Evolutionary conservation across 2,113 vertebrate species (phyloP).

Genomic region (Hemibagrus wyckioides): DNA sequence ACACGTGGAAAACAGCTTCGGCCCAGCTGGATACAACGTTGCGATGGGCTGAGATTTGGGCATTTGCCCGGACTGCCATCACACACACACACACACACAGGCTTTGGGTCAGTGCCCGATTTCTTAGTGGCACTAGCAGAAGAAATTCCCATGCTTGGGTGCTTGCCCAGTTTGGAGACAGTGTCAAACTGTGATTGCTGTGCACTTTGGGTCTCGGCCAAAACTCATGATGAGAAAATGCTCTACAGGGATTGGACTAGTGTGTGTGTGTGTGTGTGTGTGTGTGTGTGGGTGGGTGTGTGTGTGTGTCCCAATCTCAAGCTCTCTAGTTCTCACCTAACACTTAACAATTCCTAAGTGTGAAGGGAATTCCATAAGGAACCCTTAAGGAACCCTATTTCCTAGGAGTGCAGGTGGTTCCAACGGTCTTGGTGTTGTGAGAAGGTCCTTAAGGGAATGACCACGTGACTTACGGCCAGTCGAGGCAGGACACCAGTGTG

Average conservation of each 20-base stretch:
- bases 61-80: slow-evolving; percentile 50
- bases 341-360: neutral
- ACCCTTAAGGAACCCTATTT: neutral
- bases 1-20: slow-evolving; percentile 75
- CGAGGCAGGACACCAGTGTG: neutral
- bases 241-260: slow-evolving; percentile 40
- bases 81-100: slow-evolving; percentile 35
- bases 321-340: neutral
- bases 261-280: slow-evolving; percentile 37
- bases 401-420: neutral
- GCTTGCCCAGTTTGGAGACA: slow-evolving; percentile 64
- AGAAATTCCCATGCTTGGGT: slow-evolving; percentile 66
- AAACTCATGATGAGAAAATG: slow-evolving; percentile 49
- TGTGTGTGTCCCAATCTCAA: neutral
- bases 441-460: neutral
- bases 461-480: too few relatives aligned
- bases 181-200: slow-evolving; percentile 42
- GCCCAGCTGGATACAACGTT: slow-evolving; percentile 74
- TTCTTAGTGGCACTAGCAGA: slow-evolving; percentile 37
- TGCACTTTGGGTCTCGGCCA: slow-evolving; percentile 60
- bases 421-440: too few relatives aligned
- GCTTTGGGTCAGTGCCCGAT: slow-evolving; percentile 52
- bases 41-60: slow-evolving; percentile 52
- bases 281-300: slow-evolving; percentile 29
- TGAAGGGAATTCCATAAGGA: neutral